Conservation (phyloP, 2,797 vertebrate species). For the Champsocephalus esox region DNA sequence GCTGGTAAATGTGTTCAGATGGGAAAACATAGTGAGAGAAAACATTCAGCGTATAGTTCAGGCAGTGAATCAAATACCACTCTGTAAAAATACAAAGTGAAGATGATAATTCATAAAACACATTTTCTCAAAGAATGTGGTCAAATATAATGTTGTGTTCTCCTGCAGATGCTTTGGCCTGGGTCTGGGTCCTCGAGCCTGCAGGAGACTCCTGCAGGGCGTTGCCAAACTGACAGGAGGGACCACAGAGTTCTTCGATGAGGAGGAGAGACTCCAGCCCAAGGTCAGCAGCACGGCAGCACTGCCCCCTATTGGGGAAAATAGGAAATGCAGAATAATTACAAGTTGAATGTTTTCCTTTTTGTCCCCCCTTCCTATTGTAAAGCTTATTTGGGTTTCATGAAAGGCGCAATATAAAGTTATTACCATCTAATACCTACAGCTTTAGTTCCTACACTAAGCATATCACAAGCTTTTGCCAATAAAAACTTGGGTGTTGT, state of each 20-base stretch:
- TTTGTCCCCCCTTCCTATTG: no score
- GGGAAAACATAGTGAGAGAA: neutral
- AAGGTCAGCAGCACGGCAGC: slow-evolving; percentile 83
- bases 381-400: no score
- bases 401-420: no score
- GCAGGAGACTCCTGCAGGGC: slow-evolving; percentile 88
- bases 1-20: neutral
- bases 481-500: no score
- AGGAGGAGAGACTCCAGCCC: slow-evolving; percentile 92
- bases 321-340: slow-evolving; percentile 23
- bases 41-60: neutral
- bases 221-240: slow-evolving; percentile 92
- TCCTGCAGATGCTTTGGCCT: slow-evolving; percentile 91
- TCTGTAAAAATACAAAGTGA: neutral
- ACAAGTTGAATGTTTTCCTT: neutral
- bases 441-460: no score
- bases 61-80: neutral
- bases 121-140: neutral
- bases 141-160: slow-evolving; percentile 8
- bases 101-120: neutral
- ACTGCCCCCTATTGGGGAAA: slow-evolving; percentile 65
- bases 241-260: slow-evolving; percentile 86
- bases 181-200: slow-evolving; percentile 86
- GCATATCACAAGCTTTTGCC: no score
- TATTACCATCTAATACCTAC: no score